phyloP scores from a whole-genome alignment of 2,113 vertebrate genomes.

The Pelobates fuscus region DNA sequence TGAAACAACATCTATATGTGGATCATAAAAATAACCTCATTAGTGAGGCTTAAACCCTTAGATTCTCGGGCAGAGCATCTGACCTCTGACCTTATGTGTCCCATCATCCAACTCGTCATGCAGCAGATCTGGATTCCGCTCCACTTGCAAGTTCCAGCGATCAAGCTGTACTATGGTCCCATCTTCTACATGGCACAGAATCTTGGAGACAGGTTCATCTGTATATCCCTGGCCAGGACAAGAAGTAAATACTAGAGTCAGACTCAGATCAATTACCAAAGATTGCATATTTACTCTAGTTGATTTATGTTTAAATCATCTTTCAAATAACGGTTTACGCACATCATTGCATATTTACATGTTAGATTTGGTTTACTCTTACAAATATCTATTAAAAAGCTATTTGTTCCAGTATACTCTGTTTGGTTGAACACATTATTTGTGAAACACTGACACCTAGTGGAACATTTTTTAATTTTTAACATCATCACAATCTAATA shows the following conservation, averaged over 20 bases:
- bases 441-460: too few relatives aligned
- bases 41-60: conserved; percentile 4
- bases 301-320: too few relatives aligned
- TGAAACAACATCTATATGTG: neutral
- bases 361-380: too few relatives aligned
- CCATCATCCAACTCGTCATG: conserved; percentile 78
- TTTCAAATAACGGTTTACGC: too few relatives aligned
- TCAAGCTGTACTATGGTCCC: conserved; percentile 79
- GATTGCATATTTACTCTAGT: too few relatives aligned
- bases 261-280: neutral
- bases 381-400: too few relatives aligned
- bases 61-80: conserved; percentile 32
- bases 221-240: conserved; percentile 72
- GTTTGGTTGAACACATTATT: too few relatives aligned
- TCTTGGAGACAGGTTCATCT: conserved; percentile 80
- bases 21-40: neutral
- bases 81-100: conserved; percentile 72
- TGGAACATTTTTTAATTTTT: too few relatives aligned
- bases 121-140: conserved; percentile 75
- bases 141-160: conserved; percentile 82
- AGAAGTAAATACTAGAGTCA: neutral
- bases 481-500: too few relatives aligned
- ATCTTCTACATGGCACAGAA: conserved; percentile 80
- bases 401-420: too few relatives aligned
- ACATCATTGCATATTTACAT: too few relatives aligned